A percentile compares a stretch with the other conserved stretches of the same genome.
Conservation (phyloP, 2,113 vertebrate species). For the Mormyrus iriodes region DNA sequence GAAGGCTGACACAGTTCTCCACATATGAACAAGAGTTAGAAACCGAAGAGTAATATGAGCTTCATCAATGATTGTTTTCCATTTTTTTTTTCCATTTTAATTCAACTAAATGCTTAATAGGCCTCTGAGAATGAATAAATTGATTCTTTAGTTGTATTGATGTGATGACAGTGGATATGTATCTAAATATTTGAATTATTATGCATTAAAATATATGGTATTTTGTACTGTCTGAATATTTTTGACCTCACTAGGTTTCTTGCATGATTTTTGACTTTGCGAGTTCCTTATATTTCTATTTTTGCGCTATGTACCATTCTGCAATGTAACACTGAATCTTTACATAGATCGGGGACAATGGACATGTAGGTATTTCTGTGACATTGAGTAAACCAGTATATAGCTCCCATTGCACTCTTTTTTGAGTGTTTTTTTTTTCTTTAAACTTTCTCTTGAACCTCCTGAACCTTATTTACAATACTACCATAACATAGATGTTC, state of each 20-base stretch:
- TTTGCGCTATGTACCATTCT: not conserved
- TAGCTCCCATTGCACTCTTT: not conserved
- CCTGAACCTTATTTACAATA: not conserved
- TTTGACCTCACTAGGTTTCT: not conserved
- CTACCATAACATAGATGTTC: not conserved
- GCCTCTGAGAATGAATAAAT: not conserved
- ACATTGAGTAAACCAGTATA: not conserved
- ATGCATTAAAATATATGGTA: not conserved
- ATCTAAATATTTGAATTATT: not conserved
- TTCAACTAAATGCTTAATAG: not conserved
- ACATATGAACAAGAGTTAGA: not conserved
- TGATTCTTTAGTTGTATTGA: not conserved
- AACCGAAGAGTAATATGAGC: not conserved
- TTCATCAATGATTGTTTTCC: not conserved
- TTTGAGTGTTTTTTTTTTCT: not conserved
- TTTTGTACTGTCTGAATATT: not conserved
- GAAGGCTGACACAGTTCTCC: not conserved
- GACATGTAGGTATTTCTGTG: not conserved
- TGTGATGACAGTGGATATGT: not conserved
- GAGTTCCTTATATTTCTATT: not conserved
- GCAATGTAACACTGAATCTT: not conserved
- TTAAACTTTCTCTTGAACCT: not conserved
- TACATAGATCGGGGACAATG: not conserved
- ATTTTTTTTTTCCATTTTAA: not conserved
- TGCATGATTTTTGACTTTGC: not conserved